Evolutionary conservation across 2,113 vertebrate species (phyloP).

Genomic region (Lipotes vexillifer): DNA sequence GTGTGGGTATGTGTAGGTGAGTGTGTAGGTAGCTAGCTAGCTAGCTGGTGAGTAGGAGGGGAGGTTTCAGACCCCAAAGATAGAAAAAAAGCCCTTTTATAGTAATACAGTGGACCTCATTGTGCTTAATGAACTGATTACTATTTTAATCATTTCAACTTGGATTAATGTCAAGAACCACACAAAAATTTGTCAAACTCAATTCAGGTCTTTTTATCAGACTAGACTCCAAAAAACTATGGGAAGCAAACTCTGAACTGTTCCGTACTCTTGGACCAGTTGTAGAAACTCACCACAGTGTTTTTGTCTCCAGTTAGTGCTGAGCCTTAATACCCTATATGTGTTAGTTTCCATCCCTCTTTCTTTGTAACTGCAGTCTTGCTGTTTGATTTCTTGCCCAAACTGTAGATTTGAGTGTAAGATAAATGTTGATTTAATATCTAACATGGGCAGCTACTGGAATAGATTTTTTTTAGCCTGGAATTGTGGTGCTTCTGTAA

Average conservation of each 20-base stretch:
- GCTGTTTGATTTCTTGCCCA: neutral
- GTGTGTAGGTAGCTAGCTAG: neutral
- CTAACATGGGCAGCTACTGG: neutral
- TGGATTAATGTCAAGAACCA: neutral
- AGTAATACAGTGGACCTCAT: neutral
- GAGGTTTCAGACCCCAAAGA: neutral
- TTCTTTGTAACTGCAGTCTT: neutral
- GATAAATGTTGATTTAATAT: neutral
- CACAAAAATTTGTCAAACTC: neutral
- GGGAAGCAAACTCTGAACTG: neutral
- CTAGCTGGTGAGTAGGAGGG: neutral
- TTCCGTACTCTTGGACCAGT: neutral
- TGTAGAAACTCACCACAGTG: neutral
- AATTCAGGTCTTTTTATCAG: neutral
- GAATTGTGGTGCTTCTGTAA: neutral
- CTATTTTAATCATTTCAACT: neutral
- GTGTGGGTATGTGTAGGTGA: neutral
- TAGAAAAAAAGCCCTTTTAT: neutral
- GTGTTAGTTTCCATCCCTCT: neutral
- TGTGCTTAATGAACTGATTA: neutral
- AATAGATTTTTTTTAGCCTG: neutral
- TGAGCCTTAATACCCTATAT: neutral
- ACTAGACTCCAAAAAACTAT: neutral
- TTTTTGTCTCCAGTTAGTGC: neutral
- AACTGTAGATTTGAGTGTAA: neutral